phyloP scores from a whole-genome alignment of 2,888 invertebrate genomes.

The Macroteleia sp. region DNA sequence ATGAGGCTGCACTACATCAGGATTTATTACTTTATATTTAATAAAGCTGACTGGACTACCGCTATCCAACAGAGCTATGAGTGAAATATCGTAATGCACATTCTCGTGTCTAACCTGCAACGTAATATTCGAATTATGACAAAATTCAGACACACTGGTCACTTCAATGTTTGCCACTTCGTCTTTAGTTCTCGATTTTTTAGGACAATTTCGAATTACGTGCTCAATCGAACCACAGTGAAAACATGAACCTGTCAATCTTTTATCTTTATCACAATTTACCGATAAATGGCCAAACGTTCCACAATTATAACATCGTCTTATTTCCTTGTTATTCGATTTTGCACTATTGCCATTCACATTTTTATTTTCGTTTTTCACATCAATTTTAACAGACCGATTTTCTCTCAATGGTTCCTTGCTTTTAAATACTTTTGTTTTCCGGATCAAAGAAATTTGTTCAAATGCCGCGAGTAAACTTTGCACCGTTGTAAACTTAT shows the following conservation, averaged over 20 bases:
- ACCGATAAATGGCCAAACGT: neutral
- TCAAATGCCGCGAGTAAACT: neutral
- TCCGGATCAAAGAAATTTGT: conserved; percentile 10
- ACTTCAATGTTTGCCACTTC: neutral
- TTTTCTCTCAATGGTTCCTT: neutral
- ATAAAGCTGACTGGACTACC: conserved; percentile 7
- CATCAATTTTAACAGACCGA: neutral
- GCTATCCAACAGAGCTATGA: conserved; percentile 1
- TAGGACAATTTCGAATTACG: neutral
- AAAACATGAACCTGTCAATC: neutral
- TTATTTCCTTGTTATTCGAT: neutral
- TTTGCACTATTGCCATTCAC: neutral
- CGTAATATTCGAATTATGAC: neutral
- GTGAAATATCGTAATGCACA: neutral
- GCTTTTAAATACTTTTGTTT: neutral
- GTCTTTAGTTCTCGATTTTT: neutral
- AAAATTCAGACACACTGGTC: neutral
- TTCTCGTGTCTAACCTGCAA: neutral
- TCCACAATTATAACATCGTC: neutral
- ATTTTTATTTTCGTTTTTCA: neutral
- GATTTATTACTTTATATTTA: conserved; percentile 6
- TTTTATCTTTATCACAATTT: neutral
- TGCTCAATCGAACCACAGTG: neutral
- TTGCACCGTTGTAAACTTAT: neutral
- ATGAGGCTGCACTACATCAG: neutral